Percentiles rank a stretch among this genome's conserved stretches.
These are phyloP conservation scores for Phyllopteryx taeniolatus DNA, from an alignment of 2,113 vertebrate species.

Conservation along the genomic window DNA sequence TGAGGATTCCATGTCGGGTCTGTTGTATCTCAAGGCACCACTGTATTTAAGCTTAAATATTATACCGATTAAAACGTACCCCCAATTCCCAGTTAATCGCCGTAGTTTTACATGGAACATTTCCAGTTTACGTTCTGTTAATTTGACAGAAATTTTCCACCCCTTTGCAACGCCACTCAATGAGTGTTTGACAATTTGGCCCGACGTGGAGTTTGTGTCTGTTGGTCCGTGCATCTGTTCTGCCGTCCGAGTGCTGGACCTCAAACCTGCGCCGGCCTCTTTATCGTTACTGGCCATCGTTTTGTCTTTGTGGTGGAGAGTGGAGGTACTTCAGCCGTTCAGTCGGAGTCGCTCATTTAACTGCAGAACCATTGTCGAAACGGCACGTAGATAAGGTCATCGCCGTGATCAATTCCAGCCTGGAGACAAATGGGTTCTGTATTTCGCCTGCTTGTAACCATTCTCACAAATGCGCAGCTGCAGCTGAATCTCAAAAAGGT, in stretches of 20 bases:
- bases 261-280: slow-evolving; percentile 65
- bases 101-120: too few species aligned
- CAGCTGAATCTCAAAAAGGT: slow-evolving; percentile 62
- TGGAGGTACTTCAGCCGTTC: slow-evolving; percentile 33
- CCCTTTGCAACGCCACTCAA: slow-evolving; percentile 25
- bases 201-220: slow-evolving; percentile 63
- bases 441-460: slow-evolving; percentile 65
- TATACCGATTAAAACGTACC: too few species aligned
- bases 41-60: too few species aligned
- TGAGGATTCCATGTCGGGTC: too few species aligned
- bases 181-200: slow-evolving; percentile 62
- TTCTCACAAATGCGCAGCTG: slow-evolving; percentile 59
- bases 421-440: slow-evolving; percentile 57
- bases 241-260: slow-evolving; percentile 62
- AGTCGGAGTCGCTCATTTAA: background rate
- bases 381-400: slow-evolving; percentile 22
- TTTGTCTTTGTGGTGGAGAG: slow-evolving; percentile 52
- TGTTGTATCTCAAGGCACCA: too few species aligned
- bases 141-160: too few species aligned
- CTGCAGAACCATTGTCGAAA: slow-evolving; percentile 9
- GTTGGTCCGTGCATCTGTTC: slow-evolving; percentile 63
- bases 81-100: background rate
- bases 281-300: slow-evolving; percentile 64
- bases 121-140: too few species aligned
- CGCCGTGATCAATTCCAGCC: slow-evolving; percentile 47